Base-by-base conservation (phyloP, 2,888 invertebrate species). In the Hymenopus coronatus region DNA sequence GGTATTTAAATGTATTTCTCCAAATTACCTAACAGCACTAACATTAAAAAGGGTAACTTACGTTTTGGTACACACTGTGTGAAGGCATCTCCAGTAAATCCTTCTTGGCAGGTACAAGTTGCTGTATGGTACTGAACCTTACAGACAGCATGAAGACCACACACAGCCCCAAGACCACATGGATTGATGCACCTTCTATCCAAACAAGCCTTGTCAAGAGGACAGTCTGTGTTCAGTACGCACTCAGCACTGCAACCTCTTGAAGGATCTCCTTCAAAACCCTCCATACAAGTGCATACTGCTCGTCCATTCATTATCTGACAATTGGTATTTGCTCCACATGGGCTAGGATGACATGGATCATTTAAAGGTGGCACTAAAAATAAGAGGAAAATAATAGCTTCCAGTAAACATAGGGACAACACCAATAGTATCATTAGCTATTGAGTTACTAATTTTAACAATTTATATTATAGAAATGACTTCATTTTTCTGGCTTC, bases 131-230 rank as follows among this genome's bases (percentile, higher is more conserved):
- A 96, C 70, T 96, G 94, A 83, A 97, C 97, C 91, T 95, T 94
- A 92, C 98, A 98, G 88, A 96, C 94, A 27, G 98, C 97, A 92
- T 97, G 96, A 20, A 97, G 94, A 88, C 98, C 98, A 92, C 98
- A 98, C 83, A 97, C 93, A 90, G 90, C 90, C 25, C 91, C 90
- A 28, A 88, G 83, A 92, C 91, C 89, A 89, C 93, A 93, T 87
- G 92, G 91, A 90, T 92, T 91, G 28, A 90, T 88, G 89, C 91
- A 91, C 88, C 92, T 91, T 27, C 91, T 95, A 91, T 97, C 96
- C 25, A 97, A 93, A 92, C 98, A 98, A 27, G 97, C 96, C 92
- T 96, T 95, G 91, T 96, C 95, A 6, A 95, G 93, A 20, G 96
- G 94, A 93, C 98, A 98, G 91, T 98, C 97, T 0, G 97, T 96